Percentiles rank a stretch among this genome's conserved stretches.
phyloP scores from a whole-genome alignment of 2,888 invertebrate genomes.

The Caradrina kadenii region DNA sequence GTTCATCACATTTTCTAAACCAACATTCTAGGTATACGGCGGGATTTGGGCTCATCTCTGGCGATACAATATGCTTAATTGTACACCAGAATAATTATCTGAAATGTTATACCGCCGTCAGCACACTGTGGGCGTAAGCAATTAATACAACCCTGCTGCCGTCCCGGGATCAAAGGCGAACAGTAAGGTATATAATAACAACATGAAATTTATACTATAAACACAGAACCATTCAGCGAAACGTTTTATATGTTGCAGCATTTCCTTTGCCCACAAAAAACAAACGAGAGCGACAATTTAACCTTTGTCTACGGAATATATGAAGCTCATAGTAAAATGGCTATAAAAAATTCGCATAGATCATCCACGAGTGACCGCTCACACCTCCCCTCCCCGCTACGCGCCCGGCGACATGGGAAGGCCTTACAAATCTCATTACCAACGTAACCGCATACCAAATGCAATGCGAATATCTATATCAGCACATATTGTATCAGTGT shows the following conservation, averaged over 20 bases:
- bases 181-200: slow-evolving; percentile 32
- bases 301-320: slow-evolving; percentile 74
- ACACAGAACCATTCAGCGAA: slow-evolving; percentile 28
- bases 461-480: slow-evolving; percentile 57
- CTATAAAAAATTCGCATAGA: slow-evolving; percentile 82
- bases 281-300: slow-evolving; percentile 66
- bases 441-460: slow-evolving; percentile 70
- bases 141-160: slow-evolving; percentile 32
- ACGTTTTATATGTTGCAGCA: slow-evolving; percentile 49
- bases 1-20: background rate
- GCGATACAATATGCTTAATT: slow-evolving; percentile 14
- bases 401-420: slow-evolving; percentile 71
- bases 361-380: slow-evolving; percentile 84
- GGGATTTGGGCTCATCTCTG: background rate
- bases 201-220: slow-evolving; percentile 31
- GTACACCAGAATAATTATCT: slow-evolving; percentile 14
- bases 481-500: slow-evolving; percentile 45
- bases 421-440: slow-evolving; percentile 79
- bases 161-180: slow-evolving; percentile 34
- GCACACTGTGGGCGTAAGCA: slow-evolving; percentile 21
- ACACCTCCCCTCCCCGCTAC: slow-evolving; percentile 48
- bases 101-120: slow-evolving; percentile 8
- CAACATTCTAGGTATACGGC: background rate
- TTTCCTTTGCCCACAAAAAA: slow-evolving; percentile 53
- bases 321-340: slow-evolving; percentile 79